Evolutionary conservation across 2,113 vertebrate genomes (phyloP).

Genomic region (Eurypyga helias): DNA sequence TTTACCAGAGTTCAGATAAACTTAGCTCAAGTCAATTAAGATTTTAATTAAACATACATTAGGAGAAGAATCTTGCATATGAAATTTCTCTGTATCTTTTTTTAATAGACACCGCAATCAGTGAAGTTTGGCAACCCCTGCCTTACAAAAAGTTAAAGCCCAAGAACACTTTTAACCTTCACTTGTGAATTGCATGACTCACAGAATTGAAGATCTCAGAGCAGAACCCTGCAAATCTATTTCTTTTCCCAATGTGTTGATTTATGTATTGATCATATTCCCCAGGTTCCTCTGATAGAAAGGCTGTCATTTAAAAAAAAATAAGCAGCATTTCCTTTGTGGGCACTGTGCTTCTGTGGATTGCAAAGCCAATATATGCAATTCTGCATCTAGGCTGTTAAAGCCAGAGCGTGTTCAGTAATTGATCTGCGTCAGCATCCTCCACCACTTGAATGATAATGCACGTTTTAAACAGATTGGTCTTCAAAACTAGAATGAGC

Average conservation of each 20-base stretch:
- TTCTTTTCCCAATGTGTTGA: neutral
- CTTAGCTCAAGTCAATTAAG: conserved; percentile 4
- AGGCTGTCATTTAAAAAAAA: neutral
- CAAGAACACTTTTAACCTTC: neutral
- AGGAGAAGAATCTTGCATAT: neutral
- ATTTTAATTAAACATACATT: conserved; percentile 21
- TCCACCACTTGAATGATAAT: neutral
- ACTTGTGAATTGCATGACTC: neutral
- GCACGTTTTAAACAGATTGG: neutral
- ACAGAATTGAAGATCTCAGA: neutral
- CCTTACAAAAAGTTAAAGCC: neutral
- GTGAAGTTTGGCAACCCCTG: neutral
- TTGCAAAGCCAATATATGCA: neutral
- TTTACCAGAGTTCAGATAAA: neutral
- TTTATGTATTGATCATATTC: neutral
- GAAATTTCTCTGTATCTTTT: neutral
- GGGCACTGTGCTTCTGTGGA: neutral
- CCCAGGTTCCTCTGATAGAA: neutral
- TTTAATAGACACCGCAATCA: neutral
- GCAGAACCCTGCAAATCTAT: neutral
- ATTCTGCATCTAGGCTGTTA: neutral
- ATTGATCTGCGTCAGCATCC: neutral
- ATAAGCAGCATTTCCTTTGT: neutral
- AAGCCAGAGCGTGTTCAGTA: neutral
- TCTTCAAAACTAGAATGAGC: neutral